A percentile compares a stretch with the other conserved stretches of the same genome.
Evolutionary conservation across 2,113 vertebrate species (phyloP).

Genomic region (Callipepla californica): DNA sequence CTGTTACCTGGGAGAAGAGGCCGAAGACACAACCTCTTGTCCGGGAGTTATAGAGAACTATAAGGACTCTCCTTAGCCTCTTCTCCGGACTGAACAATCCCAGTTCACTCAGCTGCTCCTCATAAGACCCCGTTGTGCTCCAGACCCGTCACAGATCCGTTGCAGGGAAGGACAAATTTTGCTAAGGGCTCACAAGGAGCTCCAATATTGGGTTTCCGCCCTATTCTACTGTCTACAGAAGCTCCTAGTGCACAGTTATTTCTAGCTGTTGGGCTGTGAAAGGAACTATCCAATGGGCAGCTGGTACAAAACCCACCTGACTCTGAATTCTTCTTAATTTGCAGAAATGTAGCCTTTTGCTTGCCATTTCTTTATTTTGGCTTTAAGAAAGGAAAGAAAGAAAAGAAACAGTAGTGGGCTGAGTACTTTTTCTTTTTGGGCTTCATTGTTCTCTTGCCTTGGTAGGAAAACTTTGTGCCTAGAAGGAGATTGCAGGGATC

Average conservation of each 20-base stretch:
- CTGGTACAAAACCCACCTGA: not conserved
- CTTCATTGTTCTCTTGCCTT: not conserved
- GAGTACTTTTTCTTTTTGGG: not conserved
- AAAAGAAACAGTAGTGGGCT: not conserved
- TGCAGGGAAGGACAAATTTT: not conserved
- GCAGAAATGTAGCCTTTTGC: not conserved
- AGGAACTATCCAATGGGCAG: not conserved
- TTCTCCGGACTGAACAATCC: too few relatives aligned
- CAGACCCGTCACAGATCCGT: too few relatives aligned
- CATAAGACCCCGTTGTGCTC: too few relatives aligned
- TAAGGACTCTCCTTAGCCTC: too few relatives aligned
- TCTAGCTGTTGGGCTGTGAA: not conserved
- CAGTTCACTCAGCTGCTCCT: too few relatives aligned
- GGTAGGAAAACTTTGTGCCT: not conserved
- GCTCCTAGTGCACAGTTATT: not conserved
- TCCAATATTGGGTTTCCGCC: not conserved
- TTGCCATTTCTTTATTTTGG: not conserved
- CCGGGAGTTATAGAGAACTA: too few relatives aligned
- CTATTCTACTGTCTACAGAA: not conserved
- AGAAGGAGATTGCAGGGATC: not conserved
- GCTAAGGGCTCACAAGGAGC: fast-evolving
- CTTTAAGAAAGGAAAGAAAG: not conserved
- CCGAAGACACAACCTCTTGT: too few relatives aligned
- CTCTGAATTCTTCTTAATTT: not conserved
- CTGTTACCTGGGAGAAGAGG: too few relatives aligned